Evolutionary conservation across 92 coral and sea anemone genomes (phyloP), one percentile per base, ranked within the genome.

Genomic region (Pocillopora grandis): DNA sequence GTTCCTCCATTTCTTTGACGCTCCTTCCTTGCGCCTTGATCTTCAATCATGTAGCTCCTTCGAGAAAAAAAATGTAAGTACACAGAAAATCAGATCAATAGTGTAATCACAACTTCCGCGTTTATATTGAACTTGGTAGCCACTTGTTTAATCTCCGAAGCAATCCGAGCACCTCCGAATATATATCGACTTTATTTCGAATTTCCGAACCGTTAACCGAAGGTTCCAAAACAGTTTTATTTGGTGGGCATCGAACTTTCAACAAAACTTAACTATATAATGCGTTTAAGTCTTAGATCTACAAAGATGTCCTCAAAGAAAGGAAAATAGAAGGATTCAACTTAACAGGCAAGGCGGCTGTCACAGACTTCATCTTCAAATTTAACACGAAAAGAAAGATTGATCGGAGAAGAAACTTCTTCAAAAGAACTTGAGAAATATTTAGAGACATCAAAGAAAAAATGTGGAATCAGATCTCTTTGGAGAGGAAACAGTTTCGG

Each of bases 401-500:
- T 94, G 2, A 70, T 90, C n/a, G 96, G 88, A 9, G 98, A 92
- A 75, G 98, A 91, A 55, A 88, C 95, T 1, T 80, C 93, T 0
- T 95, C 95, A 27, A 87, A 87, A 13, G 99, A 96, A 66, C 87
- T 96, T 9, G 92, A 89, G 18, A 90, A 94, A 36, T 96, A 94
- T 62, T 63, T 96, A 42, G 95, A 85, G 16, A 95, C 95, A 56
- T 79, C 94, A 69, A 96, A 94, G 85, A 82, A 84, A 76, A 96
- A 94, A 77, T 96, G 98, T 12, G 99, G 99, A 13, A 83, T 96
- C 36, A 90, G 81, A 58, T 62, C 92, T 71, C 83, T 96, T 23
- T 96, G 99, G 99, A 81, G 86, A 48, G 99, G 98, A 77, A 79
- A 90, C 5, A 92, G 91, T 67, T 96, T 96, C 84, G 78, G 85